phyloP scores from a whole-genome alignment of 1,140 invertebrate genomes.

The Calliopsis andreniformis region DNA sequence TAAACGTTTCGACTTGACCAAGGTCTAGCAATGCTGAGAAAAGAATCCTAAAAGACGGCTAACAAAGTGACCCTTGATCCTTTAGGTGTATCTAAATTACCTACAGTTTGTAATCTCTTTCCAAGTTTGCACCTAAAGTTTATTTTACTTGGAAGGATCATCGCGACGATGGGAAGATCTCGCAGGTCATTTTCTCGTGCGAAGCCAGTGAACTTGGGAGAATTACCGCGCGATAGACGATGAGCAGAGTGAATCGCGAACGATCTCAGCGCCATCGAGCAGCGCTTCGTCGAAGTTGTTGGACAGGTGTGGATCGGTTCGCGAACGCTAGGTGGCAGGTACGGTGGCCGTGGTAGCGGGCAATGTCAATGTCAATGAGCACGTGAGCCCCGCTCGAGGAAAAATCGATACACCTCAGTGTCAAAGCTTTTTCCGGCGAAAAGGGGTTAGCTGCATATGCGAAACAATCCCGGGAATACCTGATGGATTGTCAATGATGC shows the following conservation, averaged over 20 bases:
- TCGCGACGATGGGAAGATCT: background rate
- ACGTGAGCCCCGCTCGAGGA: slow-evolving; percentile 76
- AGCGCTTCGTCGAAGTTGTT: slow-evolving; percentile 44
- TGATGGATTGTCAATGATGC: background rate
- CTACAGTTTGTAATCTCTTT: no score
- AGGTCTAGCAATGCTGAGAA: no score
- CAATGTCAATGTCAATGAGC: slow-evolving; percentile 82
- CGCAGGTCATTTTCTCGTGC: background rate
- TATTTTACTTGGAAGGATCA: background rate
- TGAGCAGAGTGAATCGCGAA: slow-evolving; percentile 15
- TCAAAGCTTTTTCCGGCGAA: slow-evolving; percentile 70
- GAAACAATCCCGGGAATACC: slow-evolving; percentile 31
- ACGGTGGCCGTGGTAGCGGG: slow-evolving; percentile 59
- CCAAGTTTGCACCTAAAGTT: background rate
- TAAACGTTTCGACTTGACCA: background rate
- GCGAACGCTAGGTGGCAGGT: slow-evolving; percentile 74
- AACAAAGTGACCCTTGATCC: no score
- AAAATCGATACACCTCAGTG: slow-evolving; percentile 79
- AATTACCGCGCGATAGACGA: background rate
- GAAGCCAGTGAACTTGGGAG: slow-evolving; percentile 12
- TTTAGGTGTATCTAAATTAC: no score
- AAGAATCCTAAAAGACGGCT: no score
- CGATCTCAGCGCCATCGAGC: slow-evolving; percentile 60
- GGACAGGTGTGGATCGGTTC: slow-evolving; percentile 62
- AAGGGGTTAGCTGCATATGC: slow-evolving; percentile 42